These are phyloP conservation scores for Panthera leo DNA, from an alignment of 2,113 vertebrate species.

Conservation along the genomic window DNA sequence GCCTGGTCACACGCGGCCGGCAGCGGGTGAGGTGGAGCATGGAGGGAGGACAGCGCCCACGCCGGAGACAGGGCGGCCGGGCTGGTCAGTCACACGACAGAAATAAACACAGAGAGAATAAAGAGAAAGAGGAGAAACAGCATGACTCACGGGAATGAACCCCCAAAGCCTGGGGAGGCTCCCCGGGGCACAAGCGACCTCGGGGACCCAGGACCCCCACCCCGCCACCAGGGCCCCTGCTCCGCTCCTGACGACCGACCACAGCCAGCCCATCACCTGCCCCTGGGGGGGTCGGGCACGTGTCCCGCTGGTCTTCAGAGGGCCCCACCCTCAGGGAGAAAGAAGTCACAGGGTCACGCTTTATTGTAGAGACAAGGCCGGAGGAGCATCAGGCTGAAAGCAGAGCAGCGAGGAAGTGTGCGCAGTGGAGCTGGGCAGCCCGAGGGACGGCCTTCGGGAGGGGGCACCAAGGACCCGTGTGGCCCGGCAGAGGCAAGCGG, in stretches of 20 bases:
- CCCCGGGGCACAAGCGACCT: neutral
- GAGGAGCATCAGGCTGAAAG: no score
- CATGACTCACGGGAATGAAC: conserved; percentile 69
- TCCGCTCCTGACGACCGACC: neutral
- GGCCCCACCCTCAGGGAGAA: neutral
- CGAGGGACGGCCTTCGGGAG: neutral
- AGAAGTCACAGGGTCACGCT: neutral
- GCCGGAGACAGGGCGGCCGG: conserved; percentile 76
- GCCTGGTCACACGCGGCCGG: conserved; percentile 84
- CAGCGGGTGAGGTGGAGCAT: conserved; percentile 75
- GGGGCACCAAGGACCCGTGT: neutral
- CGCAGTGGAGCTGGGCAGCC: neutral
- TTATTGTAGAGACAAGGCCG: neutral
- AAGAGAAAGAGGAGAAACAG: conserved; percentile 82
- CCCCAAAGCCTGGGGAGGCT: conserved; percentile 20
- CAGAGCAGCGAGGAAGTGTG: neutral
- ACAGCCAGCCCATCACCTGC: neutral
- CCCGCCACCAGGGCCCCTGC: neutral
- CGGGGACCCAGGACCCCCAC: neutral
- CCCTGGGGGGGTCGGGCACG: neutral
- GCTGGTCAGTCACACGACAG: conserved; percentile 76
- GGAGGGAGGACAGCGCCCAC: conserved; percentile 80
- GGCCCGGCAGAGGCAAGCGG: neutral
- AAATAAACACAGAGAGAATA: conserved; percentile 59
- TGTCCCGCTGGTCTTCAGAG: neutral